Base-by-base conservation (phyloP, 2,888 invertebrate genomes). In the Autographa gamma region DNA sequence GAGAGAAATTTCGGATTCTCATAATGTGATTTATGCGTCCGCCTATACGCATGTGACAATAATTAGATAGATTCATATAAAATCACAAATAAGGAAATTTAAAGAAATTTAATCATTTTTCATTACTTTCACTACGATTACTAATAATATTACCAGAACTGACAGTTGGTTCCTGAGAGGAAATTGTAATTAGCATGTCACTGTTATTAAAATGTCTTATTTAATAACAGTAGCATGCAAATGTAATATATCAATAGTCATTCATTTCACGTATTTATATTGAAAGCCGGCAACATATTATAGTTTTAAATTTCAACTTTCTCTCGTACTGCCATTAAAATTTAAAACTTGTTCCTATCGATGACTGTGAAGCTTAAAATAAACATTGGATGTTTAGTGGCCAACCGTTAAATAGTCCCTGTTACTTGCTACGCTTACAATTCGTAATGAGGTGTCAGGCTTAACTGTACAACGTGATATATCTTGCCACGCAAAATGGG, bases 291-390 rank as follows among this genome's bases (percentile, higher is more conserved):
- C 87, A 88, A 87, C 88, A 87, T 85, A 86, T 86, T 87, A 88
- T 83, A 84, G 85, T 86, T 89, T 89, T 79, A 84, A 85, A 82
- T 77, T 83, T 71, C 85, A 84, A 93, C 95, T 95, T 95, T 95
- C 95, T 91, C 95, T 89, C 78, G 87, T 77, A 80, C 82, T 77
- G 88, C 79, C 92, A 93, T 94, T 95, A 90, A 94, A 93, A 95
- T 95, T 93, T 93, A 90, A 94, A 95, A 94, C 95, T 94, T 92
- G 95, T 94, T 94, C 91, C 90, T 88, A 80, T 88, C 91, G 89
- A 84, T 91, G 90, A 89, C 69, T 88, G 90, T 88, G 86, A 85
- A 88, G 85, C 86, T 77, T 90, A 88, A 93, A 92, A 90, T 91
- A 90, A 90, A 89, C 90, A 91, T 92, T 82, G 88, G 81, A 86